phyloP scores from a whole-genome alignment of 2,113 vertebrate genomes.

The Etheostoma cragini region DNA sequence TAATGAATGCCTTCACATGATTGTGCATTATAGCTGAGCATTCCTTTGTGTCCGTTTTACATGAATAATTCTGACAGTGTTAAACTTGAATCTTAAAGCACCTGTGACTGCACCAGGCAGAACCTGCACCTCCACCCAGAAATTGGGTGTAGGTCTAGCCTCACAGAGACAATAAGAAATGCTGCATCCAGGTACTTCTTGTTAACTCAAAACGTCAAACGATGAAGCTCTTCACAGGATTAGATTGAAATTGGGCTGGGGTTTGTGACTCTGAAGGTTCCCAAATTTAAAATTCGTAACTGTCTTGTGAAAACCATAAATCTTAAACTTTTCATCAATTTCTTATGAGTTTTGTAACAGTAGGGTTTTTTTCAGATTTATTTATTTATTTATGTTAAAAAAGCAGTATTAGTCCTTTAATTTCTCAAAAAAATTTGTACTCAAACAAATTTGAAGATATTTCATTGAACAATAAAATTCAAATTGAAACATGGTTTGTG shows the following conservation, averaged over 20 bases:
- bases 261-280: neutral
- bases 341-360: neutral
- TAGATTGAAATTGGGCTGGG: neutral
- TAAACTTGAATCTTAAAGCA: neutral
- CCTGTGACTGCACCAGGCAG: neutral
- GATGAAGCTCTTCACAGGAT: neutral
- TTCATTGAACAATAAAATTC: neutral
- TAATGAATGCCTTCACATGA: conserved; percentile 18
- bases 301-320: neutral
- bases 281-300: neutral
- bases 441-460: too few species aligned
- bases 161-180: neutral
- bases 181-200: neutral
- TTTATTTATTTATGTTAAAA: neutral
- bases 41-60: conserved; percentile 3
- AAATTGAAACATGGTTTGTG: neutral
- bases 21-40: conserved; percentile 2
- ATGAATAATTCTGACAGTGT: conserved; percentile 9
- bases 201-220: neutral
- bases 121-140: neutral
- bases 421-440: too few species aligned
- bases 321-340: neutral
- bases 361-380: neutral
- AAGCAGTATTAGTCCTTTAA: neutral
- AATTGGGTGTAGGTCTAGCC: neutral